Base-by-base conservation (phyloP, 2,888 invertebrate genomes). In the Marronus borbonicus region DNA sequence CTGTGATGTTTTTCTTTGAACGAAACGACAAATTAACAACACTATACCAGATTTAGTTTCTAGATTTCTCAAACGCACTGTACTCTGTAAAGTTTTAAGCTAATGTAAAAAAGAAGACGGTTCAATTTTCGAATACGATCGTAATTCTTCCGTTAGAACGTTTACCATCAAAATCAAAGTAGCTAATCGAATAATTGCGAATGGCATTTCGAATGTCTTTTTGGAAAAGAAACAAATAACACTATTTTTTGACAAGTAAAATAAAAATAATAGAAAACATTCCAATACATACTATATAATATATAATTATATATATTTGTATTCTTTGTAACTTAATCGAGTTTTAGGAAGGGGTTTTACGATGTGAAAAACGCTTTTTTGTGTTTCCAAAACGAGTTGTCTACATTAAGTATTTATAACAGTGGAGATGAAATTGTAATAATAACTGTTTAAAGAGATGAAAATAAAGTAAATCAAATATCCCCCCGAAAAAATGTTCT, bases 241-340 rank as follows among this genome's bases (percentile, higher is more conserved):
- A 87, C 86, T 87, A 87, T 87, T 88, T 88, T 84, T 87, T 87
- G 87, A 87, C 86, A 85, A 85, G 84, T 84, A 72, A 72, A 85
- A 85, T 83, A 84, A 85, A 82, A 84, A 49, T 62, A 85, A 85
- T 85, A 58, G 58, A 58, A 72, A 72, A 87, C 87, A 87, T 87
- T 87, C 86, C 86, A 87, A 76, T 72, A 65, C 76, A 72, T 72
- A 72, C 58, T 52, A 69, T 69, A 69, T 69, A 69, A 72, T 55
- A 36, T 44, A 44, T 44, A 44, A 44, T 55, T 72, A 75, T 81
- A 80, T 83, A 84, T 84, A 84, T 85, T 85, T 85, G 84, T 86
- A 85, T 86, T 86, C 84, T 85, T 84, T 84, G 84, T 79, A 79
- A 72, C 68, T 76, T 78, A 78, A 70, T 66, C 66, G 66, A 66